Percentiles rank a stretch among this genome's conserved stretches.
These are phyloP conservation scores for Physella acuta DNA, from an alignment of 1,140 invertebrate genomes.

Conservation along the genomic window DNA sequence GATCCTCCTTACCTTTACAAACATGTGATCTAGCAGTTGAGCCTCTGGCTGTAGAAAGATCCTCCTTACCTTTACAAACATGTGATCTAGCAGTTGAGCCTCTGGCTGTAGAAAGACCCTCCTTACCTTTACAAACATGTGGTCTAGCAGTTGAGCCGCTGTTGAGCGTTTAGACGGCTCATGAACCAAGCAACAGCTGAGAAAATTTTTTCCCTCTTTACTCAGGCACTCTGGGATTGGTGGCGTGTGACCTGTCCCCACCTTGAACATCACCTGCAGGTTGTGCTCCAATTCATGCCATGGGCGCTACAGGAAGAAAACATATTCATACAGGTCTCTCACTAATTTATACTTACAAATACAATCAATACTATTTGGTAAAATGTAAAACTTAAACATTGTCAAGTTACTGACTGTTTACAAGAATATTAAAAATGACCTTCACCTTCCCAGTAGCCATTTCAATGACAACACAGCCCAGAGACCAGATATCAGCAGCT, in stretches of 20 bases:
- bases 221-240: constrained; percentile 86
- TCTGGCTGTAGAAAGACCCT: too few species aligned
- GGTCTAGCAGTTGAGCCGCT: constrained; percentile 83
- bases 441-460: constrained; percentile 94
- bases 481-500: constrained; percentile 90
- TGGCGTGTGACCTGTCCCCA: constrained; percentile 68
- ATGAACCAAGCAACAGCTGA: constrained; percentile 78
- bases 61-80: too few species aligned
- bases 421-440: too few species aligned
- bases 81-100: too few species aligned
- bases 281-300: constrained; percentile 58
- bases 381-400: too few species aligned
- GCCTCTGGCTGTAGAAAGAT: too few species aligned
- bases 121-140: constrained; percentile 80
- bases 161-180: constrained; percentile 83
- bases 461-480: constrained; percentile 98
- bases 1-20: too few species aligned
- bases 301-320: constrained; percentile 68
- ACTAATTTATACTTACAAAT: too few species aligned
- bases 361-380: too few species aligned
- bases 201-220: constrained; percentile 69
- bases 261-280: constrained; percentile 59
- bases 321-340: too few species aligned
- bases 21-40: too few species aligned
- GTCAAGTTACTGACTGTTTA: too few species aligned